Evolutionary conservation across 1,140 invertebrate species (phyloP).

Genomic region (Drosophila tristis): DNA sequence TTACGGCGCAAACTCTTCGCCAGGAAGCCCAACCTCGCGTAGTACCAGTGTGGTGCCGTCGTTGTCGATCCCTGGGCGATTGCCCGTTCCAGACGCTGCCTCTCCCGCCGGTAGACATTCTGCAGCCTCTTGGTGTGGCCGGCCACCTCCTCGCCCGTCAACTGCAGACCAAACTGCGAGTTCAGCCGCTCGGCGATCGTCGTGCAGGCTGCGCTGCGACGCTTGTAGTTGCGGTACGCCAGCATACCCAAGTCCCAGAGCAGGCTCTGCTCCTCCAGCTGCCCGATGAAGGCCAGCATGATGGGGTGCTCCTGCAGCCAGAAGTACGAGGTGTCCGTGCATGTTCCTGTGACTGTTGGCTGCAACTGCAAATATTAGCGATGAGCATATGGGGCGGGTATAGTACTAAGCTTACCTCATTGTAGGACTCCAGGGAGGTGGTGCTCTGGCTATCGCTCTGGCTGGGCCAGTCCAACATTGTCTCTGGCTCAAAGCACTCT

Average conservation of each 20-base stretch:
- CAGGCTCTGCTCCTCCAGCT: slow-evolving; percentile 22
- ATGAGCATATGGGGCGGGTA: neutral
- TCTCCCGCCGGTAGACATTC: slow-evolving; percentile 16
- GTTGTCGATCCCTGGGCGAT: neutral
- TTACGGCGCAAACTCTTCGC: neutral
- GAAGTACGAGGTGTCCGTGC: slow-evolving; percentile 10
- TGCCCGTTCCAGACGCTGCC: slow-evolving; percentile 7
- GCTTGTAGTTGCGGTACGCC: slow-evolving; percentile 26
- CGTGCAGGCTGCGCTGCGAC: slow-evolving; percentile 8
- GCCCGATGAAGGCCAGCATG: slow-evolving; percentile 40
- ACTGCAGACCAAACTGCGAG: slow-evolving; percentile 17
- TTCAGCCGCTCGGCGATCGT: slow-evolving; percentile 21
- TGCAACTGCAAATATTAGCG: neutral
- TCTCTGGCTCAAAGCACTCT: neutral
- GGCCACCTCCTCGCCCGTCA: slow-evolving; percentile 16
- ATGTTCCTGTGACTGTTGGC: neutral
- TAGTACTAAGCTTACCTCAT: neutral
- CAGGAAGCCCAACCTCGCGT: slow-evolving; percentile 22
- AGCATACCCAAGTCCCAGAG: slow-evolving; percentile 38
- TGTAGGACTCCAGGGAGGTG: neutral
- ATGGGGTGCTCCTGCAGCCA: slow-evolving; percentile 45
- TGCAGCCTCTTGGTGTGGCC: slow-evolving; percentile 21
- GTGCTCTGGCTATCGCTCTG: neutral
- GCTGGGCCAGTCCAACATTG: slow-evolving; percentile 6
- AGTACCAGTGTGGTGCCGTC: slow-evolving; percentile 26